Conservation (phyloP, 1,140 invertebrate species). For the Episyrphus balteatus region DNA sequence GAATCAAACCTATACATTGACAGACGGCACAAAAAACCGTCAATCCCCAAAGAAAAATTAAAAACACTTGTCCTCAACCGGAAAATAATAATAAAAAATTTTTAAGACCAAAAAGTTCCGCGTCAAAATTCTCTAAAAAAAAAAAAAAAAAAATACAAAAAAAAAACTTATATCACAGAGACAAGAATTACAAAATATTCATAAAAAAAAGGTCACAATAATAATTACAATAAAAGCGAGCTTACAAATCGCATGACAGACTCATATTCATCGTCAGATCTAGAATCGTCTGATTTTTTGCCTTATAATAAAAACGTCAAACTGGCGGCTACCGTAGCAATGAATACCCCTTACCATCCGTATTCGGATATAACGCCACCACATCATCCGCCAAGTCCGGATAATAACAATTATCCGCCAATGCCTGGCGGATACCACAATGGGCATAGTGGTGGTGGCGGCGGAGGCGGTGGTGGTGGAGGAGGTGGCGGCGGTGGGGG, state of each 20-base stretch:
- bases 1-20: background rate
- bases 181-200: background rate
- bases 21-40: background rate
- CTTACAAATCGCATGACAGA: constrained; percentile 1
- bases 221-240: background rate
- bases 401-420: constrained; percentile 39
- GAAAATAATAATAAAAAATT: background rate
- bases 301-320: constrained; percentile 32
- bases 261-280: background rate
- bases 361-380: constrained; percentile 51
- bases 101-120: too few relatives aligned
- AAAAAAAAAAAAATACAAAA: too few relatives aligned
- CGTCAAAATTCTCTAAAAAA: background rate
- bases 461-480: too few relatives aligned
- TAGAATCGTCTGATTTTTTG: constrained; percentile 1
- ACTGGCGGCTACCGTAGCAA: constrained; percentile 51
- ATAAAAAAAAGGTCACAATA: background rate
- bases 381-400: constrained; percentile 45
- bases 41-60: background rate
- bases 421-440: constrained; percentile 8
- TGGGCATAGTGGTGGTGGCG: constrained; percentile 4
- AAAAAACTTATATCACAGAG: background rate
- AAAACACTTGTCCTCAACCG: background rate
- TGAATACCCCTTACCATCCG: constrained; percentile 56
- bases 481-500: too few relatives aligned